Evolutionary conservation across 2,888 invertebrate genomes (phyloP).

Genomic region (Oscheius sp.): DNA sequence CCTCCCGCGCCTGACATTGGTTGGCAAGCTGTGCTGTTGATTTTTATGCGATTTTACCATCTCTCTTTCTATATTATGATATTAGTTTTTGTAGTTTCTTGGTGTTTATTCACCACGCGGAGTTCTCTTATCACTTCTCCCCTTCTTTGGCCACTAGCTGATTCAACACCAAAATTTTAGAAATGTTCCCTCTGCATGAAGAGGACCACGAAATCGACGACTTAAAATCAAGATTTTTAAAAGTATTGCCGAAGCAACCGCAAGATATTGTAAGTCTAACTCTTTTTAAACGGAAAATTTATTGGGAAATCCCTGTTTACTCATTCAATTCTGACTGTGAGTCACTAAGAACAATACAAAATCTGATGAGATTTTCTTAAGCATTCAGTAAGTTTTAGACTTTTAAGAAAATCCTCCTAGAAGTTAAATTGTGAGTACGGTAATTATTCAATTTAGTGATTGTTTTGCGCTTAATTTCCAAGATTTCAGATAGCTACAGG

Average conservation of each 20-base stretch:
- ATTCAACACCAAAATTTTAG: too few species aligned
- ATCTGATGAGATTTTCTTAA: too few species aligned
- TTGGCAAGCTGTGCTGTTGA: not conserved
- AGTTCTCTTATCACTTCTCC: not conserved
- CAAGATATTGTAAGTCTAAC: conserved; percentile 66
- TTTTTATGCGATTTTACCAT: not conserved
- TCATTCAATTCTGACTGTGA: too few species aligned
- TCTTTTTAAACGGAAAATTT: too few species aligned
- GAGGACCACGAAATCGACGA: conserved; percentile 29
- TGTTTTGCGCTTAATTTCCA: not conserved
- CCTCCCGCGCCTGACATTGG: not conserved
- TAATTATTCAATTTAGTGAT: too few species aligned
- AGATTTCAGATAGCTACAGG: conserved; percentile 55
- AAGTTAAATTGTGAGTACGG: too few species aligned
- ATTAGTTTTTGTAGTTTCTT: not conserved
- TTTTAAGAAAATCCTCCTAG: too few species aligned
- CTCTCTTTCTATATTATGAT: not conserved
- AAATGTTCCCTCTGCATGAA: conserved; percentile 17
- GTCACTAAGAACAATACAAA: too few species aligned
- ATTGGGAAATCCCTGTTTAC: too few species aligned
- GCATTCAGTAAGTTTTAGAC: too few species aligned
- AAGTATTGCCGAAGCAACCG: conserved; percentile 50
- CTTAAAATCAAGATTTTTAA: conserved; percentile 27
- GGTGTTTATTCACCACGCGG: not conserved
- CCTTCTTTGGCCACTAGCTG: too few species aligned